A percentile compares a stretch with the other conserved stretches of the same genome.
Evolutionary conservation across 2,797 vertebrate species (phyloP).

Genomic region (Semotilus atromaculatus): DNA sequence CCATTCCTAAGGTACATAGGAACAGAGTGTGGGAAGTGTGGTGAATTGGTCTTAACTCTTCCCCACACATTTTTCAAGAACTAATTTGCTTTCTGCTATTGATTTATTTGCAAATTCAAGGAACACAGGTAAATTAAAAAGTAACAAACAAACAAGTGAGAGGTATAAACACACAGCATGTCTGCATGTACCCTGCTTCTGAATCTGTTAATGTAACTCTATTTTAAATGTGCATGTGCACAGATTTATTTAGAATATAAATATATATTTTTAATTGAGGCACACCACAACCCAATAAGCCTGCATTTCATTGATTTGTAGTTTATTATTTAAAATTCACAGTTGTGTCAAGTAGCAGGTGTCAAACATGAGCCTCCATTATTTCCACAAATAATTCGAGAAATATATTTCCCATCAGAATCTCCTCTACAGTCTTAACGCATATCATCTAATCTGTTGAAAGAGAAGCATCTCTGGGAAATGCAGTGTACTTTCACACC

Average conservation of each 20-base stretch:
- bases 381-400: constrained; percentile 36
- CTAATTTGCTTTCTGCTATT: neutral
- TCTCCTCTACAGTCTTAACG: neutral
- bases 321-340: constrained; percentile 13
- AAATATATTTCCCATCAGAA: constrained; percentile 36
- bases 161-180: neutral
- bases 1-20: constrained; percentile 11
- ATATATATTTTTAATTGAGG: neutral
- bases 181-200: neutral
- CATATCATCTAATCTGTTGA: constrained; percentile 40
- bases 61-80: neutral
- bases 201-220: neutral
- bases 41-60: neutral
- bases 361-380: constrained; percentile 13
- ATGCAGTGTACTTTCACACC: constrained; percentile 6
- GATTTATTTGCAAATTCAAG: neutral
- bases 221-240: neutral
- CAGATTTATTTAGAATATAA: neutral
- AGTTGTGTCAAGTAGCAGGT: constrained; percentile 10
- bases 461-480: constrained; percentile 19
- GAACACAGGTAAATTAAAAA: neutral
- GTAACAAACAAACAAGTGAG: neutral
- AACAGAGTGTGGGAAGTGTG: neutral
- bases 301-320: neutral
- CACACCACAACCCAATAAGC: neutral